Evolutionary conservation across 2,888 invertebrate species (phyloP), one percentile per base, ranked within the genome.

Genomic region (Agrilus mali): DNA sequence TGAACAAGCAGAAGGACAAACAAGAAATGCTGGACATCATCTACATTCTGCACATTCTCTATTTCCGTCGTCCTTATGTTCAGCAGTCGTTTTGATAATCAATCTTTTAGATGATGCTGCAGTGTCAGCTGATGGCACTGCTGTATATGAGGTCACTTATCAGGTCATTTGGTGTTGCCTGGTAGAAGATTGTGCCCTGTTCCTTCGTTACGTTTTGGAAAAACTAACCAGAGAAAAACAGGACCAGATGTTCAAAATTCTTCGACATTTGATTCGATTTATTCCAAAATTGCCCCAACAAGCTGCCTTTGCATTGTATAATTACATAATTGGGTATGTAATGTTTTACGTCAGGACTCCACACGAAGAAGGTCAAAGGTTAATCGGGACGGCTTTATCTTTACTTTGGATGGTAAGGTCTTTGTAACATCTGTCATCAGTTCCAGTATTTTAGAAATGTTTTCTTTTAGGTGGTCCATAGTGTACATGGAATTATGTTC

Each of bases 301-400:
- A 66, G 95, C 97, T 1, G 98, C 98, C 0, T 97, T 96, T 67
- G 92, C 94, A 1, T 68, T 99, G 1, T 96, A 97, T 66, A 99
- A 99, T 71, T 97, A 98, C 58, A 86, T 98, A 55, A 97, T 98
- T 54, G 98, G 98, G 2, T 98, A 95, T 60, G 90, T 98, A 3
- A 98, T 98, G 97, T 98, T 96, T 69, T 97, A 97, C 60, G 96
- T 97, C 2, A 74, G 98, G 42, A 86, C 93, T 10, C 94, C 97
- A 0, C 90, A 94, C 58, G 96, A 97, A 60, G 88, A 90, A 38
- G 93, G 94, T 0, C 94, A 95, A 58, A 86, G 92, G 54, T 78
- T 94, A 37, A 92, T 97, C 47, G 93, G 94, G 7, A 86, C 93
- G 14, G 97, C 97, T 0, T 71, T 98, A 2, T 93, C 95, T 0